Evolutionary conservation across 2,888 invertebrate genomes (phyloP).

Genomic region (Scaptomyza tumidula): DNA sequence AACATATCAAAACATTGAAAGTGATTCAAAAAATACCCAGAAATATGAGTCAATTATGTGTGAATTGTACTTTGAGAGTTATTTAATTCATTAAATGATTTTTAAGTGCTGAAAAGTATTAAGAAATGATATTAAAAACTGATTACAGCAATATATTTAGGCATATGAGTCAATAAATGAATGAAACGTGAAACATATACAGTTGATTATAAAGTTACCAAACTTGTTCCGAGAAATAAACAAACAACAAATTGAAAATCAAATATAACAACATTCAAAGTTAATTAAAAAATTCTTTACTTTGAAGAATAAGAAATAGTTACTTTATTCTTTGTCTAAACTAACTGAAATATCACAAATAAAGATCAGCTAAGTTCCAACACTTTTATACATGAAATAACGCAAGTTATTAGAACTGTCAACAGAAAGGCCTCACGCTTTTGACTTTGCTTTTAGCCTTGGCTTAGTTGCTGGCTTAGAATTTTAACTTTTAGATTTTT

Average conservation of each 20-base stretch:
- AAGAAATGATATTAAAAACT: no score
- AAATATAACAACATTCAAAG: no score
- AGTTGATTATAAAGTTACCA: neutral
- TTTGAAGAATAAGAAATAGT: no score
- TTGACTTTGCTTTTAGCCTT: constrained; percentile 42
- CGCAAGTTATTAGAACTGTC: constrained; percentile 37
- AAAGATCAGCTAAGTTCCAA: neutral
- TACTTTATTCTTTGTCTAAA: no score
- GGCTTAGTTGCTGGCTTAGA: constrained; percentile 44
- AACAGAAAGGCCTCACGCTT: constrained; percentile 19
- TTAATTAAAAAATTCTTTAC: no score
- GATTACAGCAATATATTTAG: no score
- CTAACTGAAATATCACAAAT: no score
- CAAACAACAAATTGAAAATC: no score
- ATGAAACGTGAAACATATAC: no score
- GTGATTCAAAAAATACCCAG: constrained; percentile 12
- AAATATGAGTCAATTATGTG: constrained; percentile 2
- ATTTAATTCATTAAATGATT: no score
- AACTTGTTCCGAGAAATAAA: neutral
- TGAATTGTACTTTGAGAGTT: neutral
- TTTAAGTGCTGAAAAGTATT: no score
- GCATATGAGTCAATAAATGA: neutral
- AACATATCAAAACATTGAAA: constrained; percentile 5
- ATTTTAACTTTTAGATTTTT: constrained; percentile 8
- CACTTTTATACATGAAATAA: neutral